Evolutionary conservation across 2,888 invertebrate species (phyloP), one percentile per base, ranked within the genome.

Genomic region (Platypus cylindrus): DNA sequence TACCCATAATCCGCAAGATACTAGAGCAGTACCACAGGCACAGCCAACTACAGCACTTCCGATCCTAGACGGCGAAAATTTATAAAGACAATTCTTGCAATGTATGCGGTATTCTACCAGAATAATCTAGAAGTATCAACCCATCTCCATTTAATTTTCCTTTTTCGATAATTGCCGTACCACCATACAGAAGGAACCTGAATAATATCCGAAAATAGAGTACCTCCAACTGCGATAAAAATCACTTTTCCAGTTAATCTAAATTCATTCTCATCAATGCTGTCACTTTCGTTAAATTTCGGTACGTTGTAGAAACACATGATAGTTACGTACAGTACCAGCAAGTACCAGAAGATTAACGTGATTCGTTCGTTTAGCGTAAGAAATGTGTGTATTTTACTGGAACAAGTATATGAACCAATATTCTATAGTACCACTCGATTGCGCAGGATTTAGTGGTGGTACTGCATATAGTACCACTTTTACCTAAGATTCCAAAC

Each of bases 1-100:
- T 17, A 52, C 34, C 50, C 51, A 52, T 36, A 51, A 50, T 20
- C 52, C 53, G 29, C 44, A 44, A 29, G 48, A 29, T 17, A 49
- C 30, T 23, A 48, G 27, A n/a, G 46, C 7, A 11, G 45, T 41
- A 29, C n/a, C n/a, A n/a, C n/a, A n/a, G n/a, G n/a, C n/a, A n/a
- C n/a, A n/a, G n/a, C n/a, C n/a, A n/a, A n/a, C n/a, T n/a, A n/a
- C n/a, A n/a, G n/a, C n/a, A n/a, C n/a, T n/a, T n/a, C n/a, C n/a
- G n/a, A n/a, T n/a, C n/a, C n/a, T n/a, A n/a, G n/a, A n/a, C n/a
- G n/a, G n/a, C n/a, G n/a, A n/a, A n/a, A n/a, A n/a, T n/a, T n/a
- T n/a, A n/a, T n/a, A n/a, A n/a, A n/a, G n/a, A n/a, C n/a, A n/a
- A n/a, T n/a, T n/a, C n/a, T n/a, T n/a, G n/a, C n/a, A n/a, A n/a